These are phyloP conservation scores for Eupsittula cactorum DNA, from an alignment of 2,113 vertebrate species.

Conservation along the genomic window DNA sequence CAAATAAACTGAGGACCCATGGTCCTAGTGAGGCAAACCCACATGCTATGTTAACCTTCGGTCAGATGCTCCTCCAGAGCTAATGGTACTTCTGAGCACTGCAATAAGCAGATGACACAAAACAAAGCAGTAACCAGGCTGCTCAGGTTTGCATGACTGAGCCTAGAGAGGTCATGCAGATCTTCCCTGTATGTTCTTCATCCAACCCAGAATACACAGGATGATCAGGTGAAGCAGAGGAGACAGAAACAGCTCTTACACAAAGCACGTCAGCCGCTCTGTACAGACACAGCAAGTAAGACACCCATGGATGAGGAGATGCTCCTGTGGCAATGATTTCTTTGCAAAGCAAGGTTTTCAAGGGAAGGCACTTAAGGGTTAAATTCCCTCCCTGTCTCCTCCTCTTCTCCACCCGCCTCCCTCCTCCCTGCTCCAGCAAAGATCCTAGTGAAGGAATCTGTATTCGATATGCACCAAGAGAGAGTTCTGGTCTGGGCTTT, in stretches of 20 bases:
- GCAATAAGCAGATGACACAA: background rate
- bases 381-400: background rate
- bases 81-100: background rate
- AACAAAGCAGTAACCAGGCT: background rate
- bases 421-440: background rate
- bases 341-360: background rate
- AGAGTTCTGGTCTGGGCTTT: conserved; percentile 17
- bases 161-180: background rate
- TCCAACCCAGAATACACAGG: background rate
- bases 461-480: conserved; percentile 13
- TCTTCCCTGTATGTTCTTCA: background rate
- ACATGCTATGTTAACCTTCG: background rate
- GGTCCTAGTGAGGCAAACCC: background rate
- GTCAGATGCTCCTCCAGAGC: background rate
- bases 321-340: background rate
- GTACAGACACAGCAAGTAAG: background rate
- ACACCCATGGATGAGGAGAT: background rate
- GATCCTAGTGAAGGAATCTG: background rate
- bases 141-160: background rate
- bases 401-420: background rate
- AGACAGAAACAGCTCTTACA: background rate
- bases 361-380: conserved; percentile 13
- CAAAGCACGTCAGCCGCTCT: background rate
- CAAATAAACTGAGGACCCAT: rapidly evolving
- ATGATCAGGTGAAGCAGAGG: background rate